phyloP scores from a whole-genome alignment of 2,797 vertebrate genomes.

The Eurystomus glaucurus region DNA sequence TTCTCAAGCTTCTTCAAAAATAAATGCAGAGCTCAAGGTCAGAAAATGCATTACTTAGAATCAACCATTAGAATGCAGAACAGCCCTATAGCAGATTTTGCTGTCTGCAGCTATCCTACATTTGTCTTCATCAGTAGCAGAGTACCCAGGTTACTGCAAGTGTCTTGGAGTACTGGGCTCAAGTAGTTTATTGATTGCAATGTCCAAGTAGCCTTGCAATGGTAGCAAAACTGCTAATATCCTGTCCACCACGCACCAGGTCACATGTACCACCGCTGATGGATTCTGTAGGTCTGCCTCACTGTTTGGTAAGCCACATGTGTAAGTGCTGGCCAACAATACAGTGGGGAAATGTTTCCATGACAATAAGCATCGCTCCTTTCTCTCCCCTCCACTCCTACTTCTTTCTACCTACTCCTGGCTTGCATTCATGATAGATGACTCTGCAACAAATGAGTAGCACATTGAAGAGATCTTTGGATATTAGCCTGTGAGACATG shows the following conservation, averaged over 20 bases:
- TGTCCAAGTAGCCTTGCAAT: neutral
- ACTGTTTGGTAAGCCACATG: neutral
- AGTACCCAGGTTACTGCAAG: slow-evolving; percentile 47
- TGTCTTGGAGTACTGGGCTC: slow-evolving; percentile 45
- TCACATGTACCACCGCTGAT: neutral
- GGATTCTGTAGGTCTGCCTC: neutral
- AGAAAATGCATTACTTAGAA: slow-evolving; percentile 71
- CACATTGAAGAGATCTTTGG: neutral
- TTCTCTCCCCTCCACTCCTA: neutral
- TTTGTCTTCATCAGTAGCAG: slow-evolving; percentile 54
- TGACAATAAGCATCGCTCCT: slow-evolving; percentile 2
- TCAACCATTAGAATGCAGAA: slow-evolving; percentile 74
- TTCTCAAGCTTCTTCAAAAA: slow-evolving; percentile 78
- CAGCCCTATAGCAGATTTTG: slow-evolving; percentile 34
- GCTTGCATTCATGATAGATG: neutral
- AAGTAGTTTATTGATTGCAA: slow-evolving; percentile 53
- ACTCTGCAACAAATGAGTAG: neutral
- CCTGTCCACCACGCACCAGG: neutral
- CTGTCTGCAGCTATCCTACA: slow-evolving; percentile 54
- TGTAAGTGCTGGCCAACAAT: neutral
- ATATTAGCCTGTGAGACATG: neutral
- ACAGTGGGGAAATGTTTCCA: slow-evolving; percentile 24
- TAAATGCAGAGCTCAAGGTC: slow-evolving; percentile 80
- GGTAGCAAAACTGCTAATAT: neutral
- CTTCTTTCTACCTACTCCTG: neutral